phyloP scores from a whole-genome alignment of 2,888 invertebrate species.

The Ochropleura leucogaster region DNA sequence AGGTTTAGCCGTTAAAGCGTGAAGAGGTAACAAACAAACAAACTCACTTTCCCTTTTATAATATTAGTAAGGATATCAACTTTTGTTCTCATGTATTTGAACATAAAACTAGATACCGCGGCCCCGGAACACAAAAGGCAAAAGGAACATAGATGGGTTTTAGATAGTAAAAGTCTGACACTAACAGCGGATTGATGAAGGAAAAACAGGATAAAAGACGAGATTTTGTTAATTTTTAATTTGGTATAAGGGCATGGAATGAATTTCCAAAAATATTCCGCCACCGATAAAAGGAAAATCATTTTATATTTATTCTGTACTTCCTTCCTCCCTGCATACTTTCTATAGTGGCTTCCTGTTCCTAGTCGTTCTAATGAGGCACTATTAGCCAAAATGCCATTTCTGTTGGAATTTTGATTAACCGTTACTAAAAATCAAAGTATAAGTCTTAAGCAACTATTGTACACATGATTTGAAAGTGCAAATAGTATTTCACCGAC shows the following conservation, averaged over 20 bases:
- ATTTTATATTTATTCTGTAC: neutral
- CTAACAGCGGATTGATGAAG: too few relatives aligned
- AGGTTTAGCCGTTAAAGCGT: too few relatives aligned
- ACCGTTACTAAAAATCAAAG: slow-evolving; percentile 7
- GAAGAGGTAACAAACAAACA: too few relatives aligned
- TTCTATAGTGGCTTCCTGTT: slow-evolving; percentile 2
- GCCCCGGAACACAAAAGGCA: too few relatives aligned
- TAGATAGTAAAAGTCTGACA: too few relatives aligned
- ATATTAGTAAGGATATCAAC: too few relatives aligned
- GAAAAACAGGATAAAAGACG: too few relatives aligned
- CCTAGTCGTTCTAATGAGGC: neutral
- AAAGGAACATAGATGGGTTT: too few relatives aligned
- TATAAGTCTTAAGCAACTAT: neutral
- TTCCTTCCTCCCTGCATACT: slow-evolving; percentile 12
- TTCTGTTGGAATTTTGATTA: neutral
- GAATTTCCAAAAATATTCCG: neutral
- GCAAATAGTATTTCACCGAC: slow-evolving; percentile 25
- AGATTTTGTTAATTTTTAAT: neutral
- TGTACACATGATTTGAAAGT: slow-evolving; percentile 20
- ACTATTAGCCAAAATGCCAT: neutral
- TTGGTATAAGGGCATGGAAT: neutral
- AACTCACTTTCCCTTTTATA: too few relatives aligned
- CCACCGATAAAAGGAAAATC: slow-evolving; percentile 6
- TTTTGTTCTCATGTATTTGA: too few relatives aligned
- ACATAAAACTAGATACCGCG: too few relatives aligned